Evolutionary conservation across 2,888 invertebrate genomes (phyloP).

Genomic region (Hypolimnas misippus): DNA sequence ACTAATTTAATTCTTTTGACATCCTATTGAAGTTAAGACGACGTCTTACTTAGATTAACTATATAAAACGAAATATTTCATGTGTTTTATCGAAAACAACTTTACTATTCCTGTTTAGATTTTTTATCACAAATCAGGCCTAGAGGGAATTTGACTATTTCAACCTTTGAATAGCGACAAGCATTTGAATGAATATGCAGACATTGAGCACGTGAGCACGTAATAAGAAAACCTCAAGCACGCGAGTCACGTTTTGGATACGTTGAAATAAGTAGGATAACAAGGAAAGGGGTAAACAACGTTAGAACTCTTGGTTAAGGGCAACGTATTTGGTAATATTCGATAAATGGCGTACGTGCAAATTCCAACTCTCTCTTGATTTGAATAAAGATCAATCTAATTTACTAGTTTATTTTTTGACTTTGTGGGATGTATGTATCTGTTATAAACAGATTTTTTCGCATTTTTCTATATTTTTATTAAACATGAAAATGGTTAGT

Average conservation of each 20-base stretch:
- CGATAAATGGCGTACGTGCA: not conserved
- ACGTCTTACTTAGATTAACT: too few species aligned
- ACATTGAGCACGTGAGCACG: constrained; percentile 40
- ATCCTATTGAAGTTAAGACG: too few species aligned
- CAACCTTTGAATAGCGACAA: constrained; percentile 33
- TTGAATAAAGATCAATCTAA: not conserved
- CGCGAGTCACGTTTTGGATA: constrained; percentile 50
- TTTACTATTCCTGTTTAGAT: constrained; percentile 15
- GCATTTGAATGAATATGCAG: constrained; percentile 44
- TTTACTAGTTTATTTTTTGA: not conserved
- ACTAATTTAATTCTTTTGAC: too few species aligned
- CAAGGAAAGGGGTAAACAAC: constrained; percentile 46
- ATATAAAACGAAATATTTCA: too few species aligned
- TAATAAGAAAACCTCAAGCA: constrained; percentile 42
- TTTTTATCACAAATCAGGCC: constrained; percentile 2
- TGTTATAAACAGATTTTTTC: constrained; percentile 1
- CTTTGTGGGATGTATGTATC: not conserved
- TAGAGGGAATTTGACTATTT: constrained; percentile 13
- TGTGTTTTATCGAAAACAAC: too few species aligned
- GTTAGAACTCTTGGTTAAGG: constrained; percentile 30
- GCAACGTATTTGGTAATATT: constrained; percentile 7
- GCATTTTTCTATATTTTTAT: not conserved
- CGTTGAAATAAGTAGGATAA: constrained; percentile 50
- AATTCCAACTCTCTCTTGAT: not conserved
- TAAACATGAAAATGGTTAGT: not conserved